Evolutionary conservation across 2,888 invertebrate species (phyloP).

Genomic region (Mystacides longicornis): DNA sequence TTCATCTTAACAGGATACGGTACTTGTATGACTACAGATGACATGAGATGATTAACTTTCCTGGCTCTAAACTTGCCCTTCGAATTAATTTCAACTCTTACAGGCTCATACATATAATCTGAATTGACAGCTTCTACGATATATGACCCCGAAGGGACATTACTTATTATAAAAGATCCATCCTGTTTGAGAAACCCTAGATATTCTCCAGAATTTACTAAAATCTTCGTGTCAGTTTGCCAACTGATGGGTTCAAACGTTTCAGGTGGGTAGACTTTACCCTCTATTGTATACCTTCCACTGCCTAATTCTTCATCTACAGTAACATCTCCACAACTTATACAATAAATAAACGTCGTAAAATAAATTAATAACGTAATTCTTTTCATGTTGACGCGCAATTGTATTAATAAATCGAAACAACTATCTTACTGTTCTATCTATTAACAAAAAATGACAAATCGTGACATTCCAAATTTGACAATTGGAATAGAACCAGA

Average conservation of each 20-base stretch:
- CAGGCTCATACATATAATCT: conserved; percentile 87
- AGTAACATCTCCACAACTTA: conserved; percentile 28
- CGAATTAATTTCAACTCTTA: conserved; percentile 93
- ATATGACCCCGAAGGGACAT: conserved; percentile 87
- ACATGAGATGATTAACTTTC: conserved; percentile 90
- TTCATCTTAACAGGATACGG: conserved; percentile 90
- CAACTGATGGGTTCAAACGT: conserved; percentile 54
- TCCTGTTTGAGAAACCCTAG: conserved; percentile 85
- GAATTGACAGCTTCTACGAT: conserved; percentile 88
- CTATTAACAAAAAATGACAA: no score
- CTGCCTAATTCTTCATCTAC: conserved; percentile 40
- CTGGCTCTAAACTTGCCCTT: conserved; percentile 95
- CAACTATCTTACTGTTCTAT: no score
- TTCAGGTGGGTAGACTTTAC: conserved; percentile 70
- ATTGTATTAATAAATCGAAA: no score
- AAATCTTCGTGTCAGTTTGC: conserved; percentile 69
- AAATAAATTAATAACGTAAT: no score
- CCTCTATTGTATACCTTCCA: conserved; percentile 69
- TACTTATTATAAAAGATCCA: conserved; percentile 82
- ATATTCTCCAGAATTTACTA: conserved; percentile 84
- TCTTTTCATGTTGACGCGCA: no score
- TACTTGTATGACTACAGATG: conserved; percentile 81
- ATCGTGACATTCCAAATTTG: no score
- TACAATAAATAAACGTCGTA: no score
- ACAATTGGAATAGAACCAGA: no score